These are phyloP conservation scores for Netelia virgata DNA, from an alignment of 2,888 invertebrate species.

Conservation along the genomic window DNA sequence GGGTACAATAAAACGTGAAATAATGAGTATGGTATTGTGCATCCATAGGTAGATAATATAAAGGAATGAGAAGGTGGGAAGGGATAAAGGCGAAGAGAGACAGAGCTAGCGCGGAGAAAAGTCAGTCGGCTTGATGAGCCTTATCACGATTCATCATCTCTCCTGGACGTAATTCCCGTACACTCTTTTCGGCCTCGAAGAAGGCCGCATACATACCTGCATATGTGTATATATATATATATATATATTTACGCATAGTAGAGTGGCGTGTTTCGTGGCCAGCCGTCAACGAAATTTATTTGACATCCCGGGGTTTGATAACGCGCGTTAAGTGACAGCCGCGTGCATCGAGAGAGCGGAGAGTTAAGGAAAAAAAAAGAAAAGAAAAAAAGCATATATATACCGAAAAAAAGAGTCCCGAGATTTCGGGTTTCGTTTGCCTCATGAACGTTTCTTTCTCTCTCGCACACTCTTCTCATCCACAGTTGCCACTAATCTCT, in stretches of 20 bases:
- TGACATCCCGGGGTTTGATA: conserved; percentile 57
- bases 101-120: conserved; percentile 21
- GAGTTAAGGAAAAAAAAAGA: not conserved
- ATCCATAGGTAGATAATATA: conserved; percentile 30
- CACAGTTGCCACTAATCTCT: conserved; percentile 56
- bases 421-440: conserved; percentile 53
- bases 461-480: conserved; percentile 6
- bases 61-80: not conserved
- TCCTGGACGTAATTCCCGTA: conserved; percentile 52
- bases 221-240: not conserved
- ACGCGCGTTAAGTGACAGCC: conserved; percentile 60
- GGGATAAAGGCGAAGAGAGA: not conserved
- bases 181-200: conserved; percentile 52
- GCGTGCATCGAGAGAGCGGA: conserved; percentile 15
- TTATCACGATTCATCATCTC: conserved; percentile 65
- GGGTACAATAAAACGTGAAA: conserved; percentile 9
- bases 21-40: conserved; percentile 47
- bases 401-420: conserved; percentile 18
- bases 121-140: conserved; percentile 60
- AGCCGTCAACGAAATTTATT: conserved; percentile 62
- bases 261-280: conserved; percentile 14
- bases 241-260: not conserved
- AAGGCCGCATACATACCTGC: conserved; percentile 23
- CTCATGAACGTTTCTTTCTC: conserved; percentile 13
- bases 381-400: conserved; percentile 2